Evolutionary conservation across 2,797 vertebrate genomes (phyloP).

Genomic region (Helostoma temminkii): DNA sequence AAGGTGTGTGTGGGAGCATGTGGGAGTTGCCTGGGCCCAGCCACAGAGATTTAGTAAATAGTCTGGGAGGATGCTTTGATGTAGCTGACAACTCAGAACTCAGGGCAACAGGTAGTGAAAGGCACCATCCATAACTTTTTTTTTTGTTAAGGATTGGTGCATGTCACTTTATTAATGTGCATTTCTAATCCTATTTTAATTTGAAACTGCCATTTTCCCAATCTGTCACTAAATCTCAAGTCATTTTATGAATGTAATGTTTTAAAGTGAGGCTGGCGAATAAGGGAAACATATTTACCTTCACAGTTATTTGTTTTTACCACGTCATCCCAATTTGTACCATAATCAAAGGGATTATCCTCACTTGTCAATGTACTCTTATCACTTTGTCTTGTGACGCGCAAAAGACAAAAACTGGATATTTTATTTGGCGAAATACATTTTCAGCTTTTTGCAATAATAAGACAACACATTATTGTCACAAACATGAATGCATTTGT

Average conservation of each 20-base stretch:
- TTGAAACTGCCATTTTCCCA: constrained; percentile 40
- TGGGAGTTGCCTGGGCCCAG: constrained; percentile 49
- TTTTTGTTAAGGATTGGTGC: constrained; percentile 32
- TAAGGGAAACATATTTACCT: constrained; percentile 4
- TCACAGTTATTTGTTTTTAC: not conserved
- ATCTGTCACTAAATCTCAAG: constrained; percentile 18
- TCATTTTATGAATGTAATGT: not conserved
- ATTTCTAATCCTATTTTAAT: constrained; percentile 53
- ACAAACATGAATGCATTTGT: too few species aligned
- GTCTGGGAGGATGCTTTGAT: constrained; percentile 55
- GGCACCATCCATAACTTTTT: not conserved
- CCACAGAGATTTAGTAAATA: constrained; percentile 56
- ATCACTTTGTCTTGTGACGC: constrained; percentile 1
- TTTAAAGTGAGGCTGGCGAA: not conserved
- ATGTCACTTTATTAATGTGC: constrained; percentile 12
- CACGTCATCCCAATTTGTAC: constrained; percentile 18
- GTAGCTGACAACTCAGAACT: constrained; percentile 37
- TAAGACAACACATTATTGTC: constrained; percentile 1
- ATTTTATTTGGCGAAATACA: not conserved
- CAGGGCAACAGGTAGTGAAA: constrained; percentile 47
- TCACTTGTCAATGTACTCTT: not conserved
- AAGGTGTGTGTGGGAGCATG: constrained; percentile 70
- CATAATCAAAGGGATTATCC: not conserved
- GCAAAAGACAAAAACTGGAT: not conserved
- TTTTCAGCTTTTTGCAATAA: not conserved